phyloP scores from a whole-genome alignment of 2,888 invertebrate species.

The Sepioteuthis lessoniana region DNA sequence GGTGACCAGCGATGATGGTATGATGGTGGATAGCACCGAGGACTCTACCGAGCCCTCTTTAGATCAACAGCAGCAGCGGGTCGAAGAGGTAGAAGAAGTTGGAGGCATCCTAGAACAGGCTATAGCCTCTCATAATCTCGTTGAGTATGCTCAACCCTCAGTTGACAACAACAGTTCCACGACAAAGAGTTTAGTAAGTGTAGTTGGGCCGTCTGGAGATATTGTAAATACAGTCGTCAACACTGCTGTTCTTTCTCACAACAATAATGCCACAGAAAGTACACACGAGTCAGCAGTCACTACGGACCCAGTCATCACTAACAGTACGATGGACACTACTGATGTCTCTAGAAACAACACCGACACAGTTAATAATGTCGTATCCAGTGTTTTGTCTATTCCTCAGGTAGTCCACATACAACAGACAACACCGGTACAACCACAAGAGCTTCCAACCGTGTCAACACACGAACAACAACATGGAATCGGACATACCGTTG shows the following conservation, averaged over 20 bases:
- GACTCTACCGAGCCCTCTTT: constrained; percentile 38
- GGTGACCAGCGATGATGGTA: not conserved
- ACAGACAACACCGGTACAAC: constrained; percentile 17
- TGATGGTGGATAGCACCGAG: not conserved
- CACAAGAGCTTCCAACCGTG: not conserved
- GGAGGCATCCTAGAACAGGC: constrained; percentile 36
- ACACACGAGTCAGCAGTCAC: not conserved
- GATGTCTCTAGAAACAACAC: not conserved
- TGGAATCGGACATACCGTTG: not conserved
- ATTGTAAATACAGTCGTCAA: constrained; percentile 44
- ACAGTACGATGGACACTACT: not conserved
- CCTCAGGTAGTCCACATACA: constrained; percentile 35
- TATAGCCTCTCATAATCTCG: not conserved
- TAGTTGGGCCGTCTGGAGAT: constrained; percentile 38
- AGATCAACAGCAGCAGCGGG: not conserved
- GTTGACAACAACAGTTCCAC: constrained; percentile 40
- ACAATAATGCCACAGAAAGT: not conserved
- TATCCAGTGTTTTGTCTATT: constrained; percentile 37
- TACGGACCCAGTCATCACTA: not conserved
- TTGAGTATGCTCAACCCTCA: not conserved
- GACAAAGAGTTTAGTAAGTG: constrained; percentile 41
- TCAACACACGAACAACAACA: constrained; percentile 36
- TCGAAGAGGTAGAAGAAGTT: not conserved
- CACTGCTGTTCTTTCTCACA: not conserved
- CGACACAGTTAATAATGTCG: not conserved